phyloP scores from a whole-genome alignment of 1,140 invertebrate species.

The Apocrypta bakeri region DNA sequence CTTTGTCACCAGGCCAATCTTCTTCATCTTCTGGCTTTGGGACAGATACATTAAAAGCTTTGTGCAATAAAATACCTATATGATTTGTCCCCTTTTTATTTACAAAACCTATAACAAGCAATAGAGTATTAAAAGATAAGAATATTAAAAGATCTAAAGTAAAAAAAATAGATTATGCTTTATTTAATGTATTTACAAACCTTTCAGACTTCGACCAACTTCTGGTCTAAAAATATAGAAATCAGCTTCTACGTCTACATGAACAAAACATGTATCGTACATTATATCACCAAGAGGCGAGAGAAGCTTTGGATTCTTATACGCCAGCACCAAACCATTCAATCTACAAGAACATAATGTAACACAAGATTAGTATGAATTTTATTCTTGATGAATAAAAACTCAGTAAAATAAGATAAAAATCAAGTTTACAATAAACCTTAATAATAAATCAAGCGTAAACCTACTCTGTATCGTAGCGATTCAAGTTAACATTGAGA shows the following conservation, averaged over 20 bases:
- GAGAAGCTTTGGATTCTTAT: constrained; percentile 78
- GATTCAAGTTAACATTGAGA: constrained; percentile 74
- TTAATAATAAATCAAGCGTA: constrained; percentile 11
- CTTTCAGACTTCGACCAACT: constrained; percentile 67
- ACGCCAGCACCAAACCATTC: constrained; percentile 78
- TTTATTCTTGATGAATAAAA: too few species aligned
- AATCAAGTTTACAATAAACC: background rate
- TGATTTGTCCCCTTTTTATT: constrained; percentile 79
- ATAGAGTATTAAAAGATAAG: constrained; percentile 32
- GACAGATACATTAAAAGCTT: constrained; percentile 80
- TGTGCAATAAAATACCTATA: constrained; percentile 79
- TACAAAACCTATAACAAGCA: constrained; percentile 73
- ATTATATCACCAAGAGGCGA: constrained; percentile 74
- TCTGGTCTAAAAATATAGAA: constrained; percentile 79
- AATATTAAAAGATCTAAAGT: too few species aligned
- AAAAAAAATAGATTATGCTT: too few species aligned
- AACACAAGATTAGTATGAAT: background rate
- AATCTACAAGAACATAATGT: constrained; percentile 66
- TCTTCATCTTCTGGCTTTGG: constrained; percentile 73
- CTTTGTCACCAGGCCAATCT: constrained; percentile 76
- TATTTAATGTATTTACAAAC: constrained; percentile 64
- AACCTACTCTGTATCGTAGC: constrained; percentile 73
- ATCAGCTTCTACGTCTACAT: constrained; percentile 79
- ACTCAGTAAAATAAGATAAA: background rate
- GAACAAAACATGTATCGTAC: constrained; percentile 77